These are phyloP conservation scores for Coremacera marginata DNA, from an alignment of 2,888 invertebrate species.

Conservation along the genomic window DNA sequence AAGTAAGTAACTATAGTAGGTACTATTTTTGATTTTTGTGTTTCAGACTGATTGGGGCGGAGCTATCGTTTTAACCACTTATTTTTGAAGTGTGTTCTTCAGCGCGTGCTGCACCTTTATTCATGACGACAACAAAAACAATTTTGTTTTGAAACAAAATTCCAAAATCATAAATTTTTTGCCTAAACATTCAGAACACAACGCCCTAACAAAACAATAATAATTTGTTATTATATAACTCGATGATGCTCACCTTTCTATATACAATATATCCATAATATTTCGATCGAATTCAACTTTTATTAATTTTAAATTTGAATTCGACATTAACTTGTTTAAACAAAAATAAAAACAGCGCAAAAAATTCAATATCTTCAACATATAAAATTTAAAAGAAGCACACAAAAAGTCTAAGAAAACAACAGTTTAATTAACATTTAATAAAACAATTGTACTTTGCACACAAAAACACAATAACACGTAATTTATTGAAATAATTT, in stretches of 20 bases:
- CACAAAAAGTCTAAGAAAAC: not conserved
- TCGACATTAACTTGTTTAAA: slow-evolving; percentile 35
- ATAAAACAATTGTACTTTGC: not conserved
- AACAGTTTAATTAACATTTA: not conserved
- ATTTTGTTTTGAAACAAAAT: no score
- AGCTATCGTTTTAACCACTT: no score
- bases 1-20: no score
- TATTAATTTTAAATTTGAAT: slow-evolving; percentile 52
- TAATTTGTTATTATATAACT: no score
- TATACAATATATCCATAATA: slow-evolving; percentile 66
- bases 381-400: slow-evolving; percentile 56
- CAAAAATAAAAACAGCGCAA: not conserved
- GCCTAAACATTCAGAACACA: no score
- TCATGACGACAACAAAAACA: no score
- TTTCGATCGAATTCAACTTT: slow-evolving; percentile 67
- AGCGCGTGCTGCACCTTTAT: no score
- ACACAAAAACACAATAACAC: not conserved
- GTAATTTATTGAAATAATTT: not conserved
- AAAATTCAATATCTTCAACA: slow-evolving; percentile 51
- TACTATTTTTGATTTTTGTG: no score
- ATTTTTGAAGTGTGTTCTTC: no score
- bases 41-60: no score
- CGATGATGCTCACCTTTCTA: slow-evolving; percentile 55
- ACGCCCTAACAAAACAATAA: no score
- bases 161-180: no score